Conservation (phyloP, 2,888 invertebrate genomes). For the Oscheius sp. region DNA sequence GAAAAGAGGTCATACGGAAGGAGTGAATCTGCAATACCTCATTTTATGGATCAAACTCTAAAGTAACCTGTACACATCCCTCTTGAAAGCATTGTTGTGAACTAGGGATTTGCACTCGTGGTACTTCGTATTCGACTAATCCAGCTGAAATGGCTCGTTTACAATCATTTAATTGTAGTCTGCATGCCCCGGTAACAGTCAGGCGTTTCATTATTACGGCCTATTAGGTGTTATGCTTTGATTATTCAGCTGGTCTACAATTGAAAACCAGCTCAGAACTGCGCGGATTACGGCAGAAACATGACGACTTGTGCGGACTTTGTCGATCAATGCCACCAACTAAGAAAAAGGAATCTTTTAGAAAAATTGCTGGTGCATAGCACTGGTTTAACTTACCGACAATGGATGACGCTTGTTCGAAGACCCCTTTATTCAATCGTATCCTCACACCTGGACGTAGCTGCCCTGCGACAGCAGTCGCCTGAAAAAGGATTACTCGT, state of each 20-base stretch:
- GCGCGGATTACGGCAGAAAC: conserved; percentile 31
- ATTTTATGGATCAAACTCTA: neutral
- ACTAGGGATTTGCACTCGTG: conserved; percentile 58
- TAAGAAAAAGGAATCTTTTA: conserved; percentile 2
- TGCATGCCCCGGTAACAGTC: neutral
- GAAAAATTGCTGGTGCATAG: neutral
- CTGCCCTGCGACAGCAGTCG: conserved; percentile 8
- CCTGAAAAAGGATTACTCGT: conserved; percentile 2
- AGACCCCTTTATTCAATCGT: conserved; percentile 56
- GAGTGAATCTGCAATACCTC: conserved; percentile 56
- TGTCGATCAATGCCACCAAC: conserved; percentile 23
- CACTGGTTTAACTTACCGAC: conserved; percentile 54
- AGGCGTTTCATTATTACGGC: neutral
- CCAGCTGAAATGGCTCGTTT: conserved; percentile 56
- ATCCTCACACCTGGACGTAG: conserved; percentile 55
- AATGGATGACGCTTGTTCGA: conserved; percentile 59
- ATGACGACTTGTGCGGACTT: conserved; percentile 23
- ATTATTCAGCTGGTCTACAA: conserved; percentile 25
- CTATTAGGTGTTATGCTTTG: neutral
- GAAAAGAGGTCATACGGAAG: conserved; percentile 53
- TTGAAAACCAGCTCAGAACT: conserved; percentile 19
- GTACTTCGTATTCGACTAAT: conserved; percentile 65
- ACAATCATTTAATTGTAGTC: conserved; percentile 2
- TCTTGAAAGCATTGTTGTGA: conserved; percentile 69
- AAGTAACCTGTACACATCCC: conserved; percentile 63